Evolutionary conservation across 2,797 vertebrate species (phyloP), one percentile per base, ranked within the genome.

Genomic region (Ctenochaetus hawaiiensis): DNA sequence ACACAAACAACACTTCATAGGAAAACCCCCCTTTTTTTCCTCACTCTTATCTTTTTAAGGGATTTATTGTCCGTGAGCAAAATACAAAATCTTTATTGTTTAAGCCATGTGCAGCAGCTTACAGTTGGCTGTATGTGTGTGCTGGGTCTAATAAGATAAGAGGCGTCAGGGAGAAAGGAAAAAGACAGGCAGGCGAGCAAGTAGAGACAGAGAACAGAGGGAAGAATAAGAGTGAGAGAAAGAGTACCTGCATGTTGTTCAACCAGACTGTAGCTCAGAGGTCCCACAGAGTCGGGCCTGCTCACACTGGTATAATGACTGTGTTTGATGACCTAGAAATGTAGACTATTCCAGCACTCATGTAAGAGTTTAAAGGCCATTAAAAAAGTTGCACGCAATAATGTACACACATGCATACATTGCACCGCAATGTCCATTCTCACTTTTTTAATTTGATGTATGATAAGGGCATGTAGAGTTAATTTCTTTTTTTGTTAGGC

Each of bases 311-410:
- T 87, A 71, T 79, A 84, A 88, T 84, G 72, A 75, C 76, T 81
- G 64, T 56, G 76, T 89, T 83, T 84, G 87, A 87, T 90, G 87
- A 92, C 88, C 89, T 87, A 93, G 84, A 92, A 92, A 90, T 78
- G 77, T 20, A 66, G 81, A 83, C 84, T 68, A 77, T 79, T 72
- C 70, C 65, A 23, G 62, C 77, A 53, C 70, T 91, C 91, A 84
- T 48, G 44, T 85, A 90, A 93, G 75, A 74, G 54, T 72, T 47
- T 49, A 83, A 85, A 67, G 78, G 73, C 80, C 75, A 78, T 78
- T 76, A 54, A 54, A 77, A 76, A 81, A 77, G 53, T 81, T 73
- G 22, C 58, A 70, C 8, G 2, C 22, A 65, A 63, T 48, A 26
- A 6, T 20, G 54, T 39, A 17, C 39, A 43, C 26, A 51, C 53